These are phyloP conservation scores for Tinea trinotella DNA, from an alignment of 2,888 invertebrate species.

Conservation along the genomic window DNA sequence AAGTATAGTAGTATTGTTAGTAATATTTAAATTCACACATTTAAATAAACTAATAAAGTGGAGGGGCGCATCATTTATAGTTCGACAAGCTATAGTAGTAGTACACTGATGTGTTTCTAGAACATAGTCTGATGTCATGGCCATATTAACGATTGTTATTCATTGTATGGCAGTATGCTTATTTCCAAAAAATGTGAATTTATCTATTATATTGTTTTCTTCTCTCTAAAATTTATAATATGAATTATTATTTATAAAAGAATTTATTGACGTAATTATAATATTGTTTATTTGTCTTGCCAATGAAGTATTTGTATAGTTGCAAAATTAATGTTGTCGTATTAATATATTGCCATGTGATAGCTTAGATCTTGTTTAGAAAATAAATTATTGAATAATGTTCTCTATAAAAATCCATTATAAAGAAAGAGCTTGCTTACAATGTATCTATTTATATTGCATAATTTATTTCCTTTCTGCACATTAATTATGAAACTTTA, in stretches of 20 bases:
- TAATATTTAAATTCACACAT: too few species aligned
- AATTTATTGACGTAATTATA: conserved; percentile 49
- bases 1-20: too few species aligned
- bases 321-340: conserved; percentile 27
- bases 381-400: conserved; percentile 27
- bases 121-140: conserved; percentile 56
- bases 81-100: conserved; percentile 38
- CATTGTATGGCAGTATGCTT: conserved; percentile 61
- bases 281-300: conserved; percentile 60
- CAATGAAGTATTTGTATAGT: conserved; percentile 60
- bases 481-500: background rate
- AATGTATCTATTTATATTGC: conserved; percentile 41
- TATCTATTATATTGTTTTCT: conserved; percentile 28
- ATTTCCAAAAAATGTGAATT: conserved; percentile 36
- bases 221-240: conserved; percentile 66
- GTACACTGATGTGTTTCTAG: conserved; percentile 59
- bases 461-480: conserved; percentile 61
- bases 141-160: conserved; percentile 49
- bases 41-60: too few species aligned
- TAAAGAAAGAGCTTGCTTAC: background rate
- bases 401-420: background rate
- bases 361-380: conserved; percentile 60
- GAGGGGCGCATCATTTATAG: too few species aligned
- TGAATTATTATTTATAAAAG: conserved; percentile 29
- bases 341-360: conserved; percentile 37